A percentile compares a stretch with the other conserved stretches of the same genome.
These are phyloP conservation scores for Fregetta grallaria DNA, from an alignment of 2,113 vertebrate species.

Conservation along the genomic window DNA sequence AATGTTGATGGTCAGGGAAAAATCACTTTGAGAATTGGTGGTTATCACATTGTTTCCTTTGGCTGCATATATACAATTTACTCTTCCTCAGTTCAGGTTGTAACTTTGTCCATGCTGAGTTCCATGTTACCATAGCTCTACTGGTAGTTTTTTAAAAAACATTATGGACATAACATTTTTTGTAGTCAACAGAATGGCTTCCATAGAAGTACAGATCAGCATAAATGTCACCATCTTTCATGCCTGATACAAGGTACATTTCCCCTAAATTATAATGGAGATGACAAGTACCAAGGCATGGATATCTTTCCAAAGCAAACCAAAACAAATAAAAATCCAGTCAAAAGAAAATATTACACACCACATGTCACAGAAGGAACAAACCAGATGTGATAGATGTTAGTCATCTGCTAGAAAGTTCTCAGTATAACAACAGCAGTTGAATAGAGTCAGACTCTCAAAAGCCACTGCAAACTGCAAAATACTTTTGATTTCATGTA, in stretches of 20 bases:
- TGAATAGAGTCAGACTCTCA: not conserved
- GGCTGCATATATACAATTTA: not conserved
- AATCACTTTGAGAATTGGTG: not conserved
- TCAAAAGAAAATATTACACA: not conserved
- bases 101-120: not conserved
- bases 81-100: not conserved
- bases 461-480: not conserved
- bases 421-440: not conserved
- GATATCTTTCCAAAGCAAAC: not conserved
- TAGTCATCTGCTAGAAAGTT: not conserved
- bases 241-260: not conserved
- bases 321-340: not conserved
- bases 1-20: not conserved
- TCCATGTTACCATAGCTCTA: not conserved
- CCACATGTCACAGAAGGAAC: not conserved
- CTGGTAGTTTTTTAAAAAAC: not conserved
- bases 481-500: not conserved
- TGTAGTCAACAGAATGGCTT: not conserved
- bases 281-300: not conserved
- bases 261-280: not conserved
- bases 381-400: not conserved
- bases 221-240: not conserved
- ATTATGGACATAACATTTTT: not conserved
- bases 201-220: not conserved
- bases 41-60: not conserved